These are phyloP conservation scores for Lytechinus pictus DNA, from an alignment of 35 echinoderm and acorn worm species.

Conservation along the genomic window DNA sequence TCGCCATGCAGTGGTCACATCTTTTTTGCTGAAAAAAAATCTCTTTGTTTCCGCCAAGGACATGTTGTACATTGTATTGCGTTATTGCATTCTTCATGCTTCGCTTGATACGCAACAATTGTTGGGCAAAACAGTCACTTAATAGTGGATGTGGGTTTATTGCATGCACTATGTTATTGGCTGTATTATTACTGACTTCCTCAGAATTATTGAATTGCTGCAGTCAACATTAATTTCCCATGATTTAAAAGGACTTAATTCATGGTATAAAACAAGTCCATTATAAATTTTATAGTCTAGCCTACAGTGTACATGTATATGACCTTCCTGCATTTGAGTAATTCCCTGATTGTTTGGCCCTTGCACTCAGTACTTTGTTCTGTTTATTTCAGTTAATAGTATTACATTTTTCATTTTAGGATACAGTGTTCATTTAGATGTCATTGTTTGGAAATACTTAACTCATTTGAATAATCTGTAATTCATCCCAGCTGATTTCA, in stretches of 20 bases:
- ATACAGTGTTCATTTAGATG: too few species aligned
- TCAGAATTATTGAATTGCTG: neutral
- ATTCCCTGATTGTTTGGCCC: too few species aligned
- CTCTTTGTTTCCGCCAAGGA: slow-evolving; percentile 4
- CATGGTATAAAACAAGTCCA: too few species aligned
- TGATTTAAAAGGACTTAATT: too few species aligned
- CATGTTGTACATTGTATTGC: slow-evolving; percentile 3
- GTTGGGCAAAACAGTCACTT: neutral
- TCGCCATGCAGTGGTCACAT: slow-evolving; percentile 39
- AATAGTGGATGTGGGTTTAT: neutral
- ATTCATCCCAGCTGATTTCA: neutral
- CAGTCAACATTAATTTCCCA: too few species aligned
- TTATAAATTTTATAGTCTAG: too few species aligned
- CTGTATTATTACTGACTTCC: neutral
- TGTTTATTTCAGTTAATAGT: too few species aligned
- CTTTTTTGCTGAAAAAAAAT: neutral
- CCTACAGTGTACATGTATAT: too few species aligned
- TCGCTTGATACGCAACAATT: slow-evolving; percentile 16
- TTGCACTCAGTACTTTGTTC: too few species aligned
- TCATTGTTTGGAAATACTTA: neutral
- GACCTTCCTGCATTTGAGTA: too few species aligned
- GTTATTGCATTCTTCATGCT: slow-evolving; percentile 30
- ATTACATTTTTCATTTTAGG: too few species aligned
- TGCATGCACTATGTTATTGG: neutral
- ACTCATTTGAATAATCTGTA: neutral